Conservation (phyloP, 2,113 vertebrate genomes). For the Austrofundulus limnaeus region DNA sequence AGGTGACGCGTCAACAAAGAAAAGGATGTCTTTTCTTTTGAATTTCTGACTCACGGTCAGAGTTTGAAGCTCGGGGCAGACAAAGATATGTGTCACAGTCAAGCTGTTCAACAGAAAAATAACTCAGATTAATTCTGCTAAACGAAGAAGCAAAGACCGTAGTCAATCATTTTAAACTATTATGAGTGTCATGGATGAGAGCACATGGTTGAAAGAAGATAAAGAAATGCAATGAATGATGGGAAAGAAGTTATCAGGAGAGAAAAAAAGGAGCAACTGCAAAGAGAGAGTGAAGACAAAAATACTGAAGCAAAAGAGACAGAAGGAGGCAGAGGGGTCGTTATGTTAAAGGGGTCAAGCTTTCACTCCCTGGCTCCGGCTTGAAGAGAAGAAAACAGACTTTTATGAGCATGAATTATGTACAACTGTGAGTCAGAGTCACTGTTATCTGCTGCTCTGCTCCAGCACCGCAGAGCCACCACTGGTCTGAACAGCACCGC, state of each 20-base stretch:
- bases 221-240: conserved; percentile 1
- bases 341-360: conserved; percentile 67
- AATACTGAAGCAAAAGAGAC: conserved; percentile 6
- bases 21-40: conserved; percentile 5
- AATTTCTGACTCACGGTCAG: conserved; percentile 26
- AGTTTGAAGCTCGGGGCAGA: conserved; percentile 10
- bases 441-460: too few species aligned
- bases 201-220: conserved; percentile 16
- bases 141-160: conserved; percentile 39
- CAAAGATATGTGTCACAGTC: conserved; percentile 11
- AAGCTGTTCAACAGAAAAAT: conserved; percentile 5
- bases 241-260: not conserved
- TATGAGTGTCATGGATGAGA: conserved; percentile 26
- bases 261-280: not conserved
- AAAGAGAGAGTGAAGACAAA: not conserved
- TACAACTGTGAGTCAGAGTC: not conserved
- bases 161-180: conserved; percentile 47
- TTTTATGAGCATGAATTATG: conserved; percentile 18
- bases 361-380: conserved; percentile 43
- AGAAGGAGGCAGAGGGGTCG: conserved; percentile 22
- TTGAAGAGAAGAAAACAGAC: conserved; percentile 46
- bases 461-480: too few species aligned
- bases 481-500: not conserved
- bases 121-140: conserved; percentile 45
- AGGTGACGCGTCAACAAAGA: not conserved